Evolutionary conservation across 2,113 vertebrate genomes (phyloP).

Genomic region (Prietella phreatophila): DNA sequence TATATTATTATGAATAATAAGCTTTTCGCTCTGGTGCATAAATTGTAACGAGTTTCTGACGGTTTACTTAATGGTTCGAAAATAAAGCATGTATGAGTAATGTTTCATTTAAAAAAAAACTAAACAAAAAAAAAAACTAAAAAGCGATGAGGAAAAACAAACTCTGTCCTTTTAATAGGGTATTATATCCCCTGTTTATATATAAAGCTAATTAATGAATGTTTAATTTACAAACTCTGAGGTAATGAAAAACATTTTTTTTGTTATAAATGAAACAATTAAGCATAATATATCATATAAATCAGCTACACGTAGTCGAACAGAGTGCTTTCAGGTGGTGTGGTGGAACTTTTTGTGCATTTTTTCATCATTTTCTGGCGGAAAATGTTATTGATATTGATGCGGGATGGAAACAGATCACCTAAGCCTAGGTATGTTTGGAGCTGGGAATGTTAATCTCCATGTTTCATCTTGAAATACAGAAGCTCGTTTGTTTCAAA

Average conservation of each 20-base stretch:
- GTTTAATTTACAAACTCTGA: neutral
- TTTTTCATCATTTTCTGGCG: neutral
- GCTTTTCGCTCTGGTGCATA: neutral
- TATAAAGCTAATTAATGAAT: neutral
- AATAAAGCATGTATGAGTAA: neutral
- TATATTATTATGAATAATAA: too few species aligned
- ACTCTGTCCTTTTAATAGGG: neutral
- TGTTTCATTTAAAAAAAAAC: neutral
- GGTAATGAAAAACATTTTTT: neutral
- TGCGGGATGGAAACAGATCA: neutral
- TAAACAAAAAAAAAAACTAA: neutral
- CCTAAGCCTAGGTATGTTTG: neutral
- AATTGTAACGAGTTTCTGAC: neutral
- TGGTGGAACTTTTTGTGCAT: neutral
- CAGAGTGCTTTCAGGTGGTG: neutral
- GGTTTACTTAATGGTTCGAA: too few species aligned
- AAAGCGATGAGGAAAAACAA: neutral
- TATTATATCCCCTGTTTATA: neutral
- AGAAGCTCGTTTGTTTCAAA: conserved; percentile 25
- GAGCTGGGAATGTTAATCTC: conserved; percentile 49
- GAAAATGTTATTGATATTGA: neutral
- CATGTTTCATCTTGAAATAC: conserved; percentile 57
- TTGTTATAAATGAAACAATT: neutral
- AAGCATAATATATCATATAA: neutral
- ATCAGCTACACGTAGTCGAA: neutral